phyloP scores from a whole-genome alignment of 2,888 invertebrate genomes.

The Pantelozetes paolii region DNA sequence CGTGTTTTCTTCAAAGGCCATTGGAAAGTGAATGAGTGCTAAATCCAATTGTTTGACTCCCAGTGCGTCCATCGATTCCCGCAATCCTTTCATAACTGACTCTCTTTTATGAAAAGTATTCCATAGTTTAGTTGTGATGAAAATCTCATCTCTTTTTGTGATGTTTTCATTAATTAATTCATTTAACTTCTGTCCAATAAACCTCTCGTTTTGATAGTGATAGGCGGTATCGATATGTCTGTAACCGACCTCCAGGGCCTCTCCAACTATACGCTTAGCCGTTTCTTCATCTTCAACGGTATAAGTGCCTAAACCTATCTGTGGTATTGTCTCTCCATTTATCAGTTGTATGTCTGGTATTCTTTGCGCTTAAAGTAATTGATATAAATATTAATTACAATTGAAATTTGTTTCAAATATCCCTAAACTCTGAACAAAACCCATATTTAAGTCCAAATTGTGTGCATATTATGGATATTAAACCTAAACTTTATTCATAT shows the following conservation, averaged over 20 bases:
- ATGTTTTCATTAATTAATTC: background rate
- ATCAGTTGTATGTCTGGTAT: background rate
- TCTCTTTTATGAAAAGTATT: slow-evolving; percentile 17
- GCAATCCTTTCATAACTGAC: background rate
- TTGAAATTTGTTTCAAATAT: background rate
- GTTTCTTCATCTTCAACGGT: background rate
- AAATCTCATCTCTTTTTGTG: slow-evolving; percentile 34
- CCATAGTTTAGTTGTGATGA: slow-evolving; percentile 39
- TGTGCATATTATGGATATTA: too few relatives aligned
- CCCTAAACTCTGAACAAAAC: too few relatives aligned
- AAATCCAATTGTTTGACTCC: slow-evolving; percentile 21
- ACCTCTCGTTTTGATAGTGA: slow-evolving; percentile 35
- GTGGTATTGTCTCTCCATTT: slow-evolving; percentile 25
- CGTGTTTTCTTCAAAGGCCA: slow-evolving; percentile 19
- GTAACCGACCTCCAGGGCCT: slow-evolving; percentile 37
- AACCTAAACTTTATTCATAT: too few relatives aligned
- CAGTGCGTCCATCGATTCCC: background rate
- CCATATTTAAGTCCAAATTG: too few relatives aligned
- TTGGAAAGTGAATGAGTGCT: slow-evolving; percentile 36
- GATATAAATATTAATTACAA: background rate
- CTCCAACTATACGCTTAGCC: background rate
- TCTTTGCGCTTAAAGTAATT: background rate
- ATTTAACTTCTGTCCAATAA: slow-evolving; percentile 22
- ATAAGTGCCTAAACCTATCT: slow-evolving; percentile 34
- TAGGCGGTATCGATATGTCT: slow-evolving; percentile 39